These are phyloP conservation scores for Tringa solitaria DNA, from an alignment of 2,113 vertebrate genomes.

Conservation along the genomic window DNA sequence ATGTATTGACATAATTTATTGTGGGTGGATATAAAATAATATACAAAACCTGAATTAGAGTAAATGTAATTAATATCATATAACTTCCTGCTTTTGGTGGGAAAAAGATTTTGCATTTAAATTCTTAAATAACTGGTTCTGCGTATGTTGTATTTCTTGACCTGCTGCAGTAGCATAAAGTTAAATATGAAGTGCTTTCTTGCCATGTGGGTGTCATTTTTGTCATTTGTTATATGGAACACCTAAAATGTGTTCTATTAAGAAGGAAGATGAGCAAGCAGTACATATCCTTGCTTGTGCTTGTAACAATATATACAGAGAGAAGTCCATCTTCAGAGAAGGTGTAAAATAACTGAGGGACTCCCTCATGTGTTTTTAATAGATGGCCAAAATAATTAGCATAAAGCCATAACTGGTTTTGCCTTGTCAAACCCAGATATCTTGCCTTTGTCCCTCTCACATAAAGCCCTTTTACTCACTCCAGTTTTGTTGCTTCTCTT, in stretches of 20 bases:
- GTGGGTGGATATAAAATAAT: not conserved
- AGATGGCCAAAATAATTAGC: not conserved
- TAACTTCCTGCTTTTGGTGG: not conserved
- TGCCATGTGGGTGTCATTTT: not conserved
- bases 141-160: not conserved
- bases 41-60: not conserved
- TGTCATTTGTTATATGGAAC: not conserved
- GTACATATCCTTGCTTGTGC: not conserved
- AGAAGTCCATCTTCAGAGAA: not conserved
- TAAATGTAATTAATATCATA: not conserved
- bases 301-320: not conserved
- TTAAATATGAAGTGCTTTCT: not conserved
- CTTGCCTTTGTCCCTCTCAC: not conserved
- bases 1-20: not conserved
- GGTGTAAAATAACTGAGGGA: not conserved
- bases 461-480: not conserved
- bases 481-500: not conserved
- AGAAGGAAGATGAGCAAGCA: not conserved
- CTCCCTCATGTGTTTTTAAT: not conserved
- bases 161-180: not conserved
- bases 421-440: not conserved
- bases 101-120: not conserved
- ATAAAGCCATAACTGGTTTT: not conserved
- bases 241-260: not conserved
- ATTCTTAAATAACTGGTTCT: not conserved